Evolutionary conservation across 2,113 vertebrate genomes (phyloP).

Genomic region (Maccullochella peelii): DNA sequence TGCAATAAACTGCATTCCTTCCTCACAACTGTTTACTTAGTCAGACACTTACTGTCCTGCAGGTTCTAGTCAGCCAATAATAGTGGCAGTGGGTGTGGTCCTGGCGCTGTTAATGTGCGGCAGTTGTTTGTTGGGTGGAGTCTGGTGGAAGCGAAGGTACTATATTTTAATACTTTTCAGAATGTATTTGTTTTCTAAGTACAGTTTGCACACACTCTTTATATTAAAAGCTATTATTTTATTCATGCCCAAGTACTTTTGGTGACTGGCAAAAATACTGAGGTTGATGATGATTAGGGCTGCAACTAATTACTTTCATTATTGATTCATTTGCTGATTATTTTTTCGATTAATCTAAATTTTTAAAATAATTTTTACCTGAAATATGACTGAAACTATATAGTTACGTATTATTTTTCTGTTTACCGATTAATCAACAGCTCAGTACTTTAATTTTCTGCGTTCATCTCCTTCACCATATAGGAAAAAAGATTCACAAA

Average conservation of each 20-base stretch:
- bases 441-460: neutral
- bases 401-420: neutral
- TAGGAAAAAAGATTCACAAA: slow-evolving; percentile 77
- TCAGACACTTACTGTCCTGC: slow-evolving; percentile 10
- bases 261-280: neutral
- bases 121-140: slow-evolving; percentile 83
- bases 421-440: neutral
- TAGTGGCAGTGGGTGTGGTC: slow-evolving; percentile 83
- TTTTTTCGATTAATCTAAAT: neutral
- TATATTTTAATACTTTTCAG: neutral
- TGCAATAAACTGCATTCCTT: slow-evolving; percentile 45
- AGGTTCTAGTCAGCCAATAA: slow-evolving; percentile 79
- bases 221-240: neutral
- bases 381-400: neutral
- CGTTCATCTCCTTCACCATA: slow-evolving; percentile 9
- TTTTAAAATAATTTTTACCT: neutral
- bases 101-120: slow-evolving; percentile 83
- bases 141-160: slow-evolving; percentile 88
- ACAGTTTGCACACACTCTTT: neutral
- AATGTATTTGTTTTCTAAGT: neutral
- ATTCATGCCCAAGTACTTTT: neutral
- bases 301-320: too few relatives aligned
- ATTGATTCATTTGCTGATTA: too few relatives aligned
- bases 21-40: slow-evolving; percentile 32
- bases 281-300: neutral